Evolutionary conservation across 2,797 vertebrate species (phyloP).

Genomic region (Onychomys arenicola): DNA sequence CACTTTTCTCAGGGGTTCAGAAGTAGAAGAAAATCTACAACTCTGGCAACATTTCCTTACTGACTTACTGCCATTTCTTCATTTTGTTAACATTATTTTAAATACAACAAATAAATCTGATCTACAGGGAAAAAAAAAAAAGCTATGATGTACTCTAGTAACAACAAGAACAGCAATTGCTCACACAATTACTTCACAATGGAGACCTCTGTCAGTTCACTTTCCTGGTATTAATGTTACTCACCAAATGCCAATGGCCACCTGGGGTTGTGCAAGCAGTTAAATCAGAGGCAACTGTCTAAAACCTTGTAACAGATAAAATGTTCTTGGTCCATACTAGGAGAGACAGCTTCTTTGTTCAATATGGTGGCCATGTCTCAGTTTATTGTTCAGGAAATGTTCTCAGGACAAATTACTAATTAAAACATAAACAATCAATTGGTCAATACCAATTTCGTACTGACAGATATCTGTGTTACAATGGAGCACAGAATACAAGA

Average conservation of each 20-base stretch:
- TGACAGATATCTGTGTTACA: neutral
- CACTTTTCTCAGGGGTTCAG: slow-evolving; percentile 1
- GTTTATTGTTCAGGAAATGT: neutral
- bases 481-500: neutral
- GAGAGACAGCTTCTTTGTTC: neutral
- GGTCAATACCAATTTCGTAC: neutral
- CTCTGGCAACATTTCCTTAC: slow-evolving; percentile 22
- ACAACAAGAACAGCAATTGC: neutral
- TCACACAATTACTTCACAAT: neutral
- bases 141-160: slow-evolving; percentile 54
- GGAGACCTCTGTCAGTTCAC: neutral
- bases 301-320: slow-evolving; percentile 11
- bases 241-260: neutral
- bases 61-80: slow-evolving; percentile 54
- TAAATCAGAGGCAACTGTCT: neutral
- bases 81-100: slow-evolving; percentile 70
- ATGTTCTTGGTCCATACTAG: neutral
- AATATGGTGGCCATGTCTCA: neutral
- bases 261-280: neutral
- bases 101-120: slow-evolving; percentile 67
- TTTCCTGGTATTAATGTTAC: slow-evolving; percentile 38
- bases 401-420: neutral
- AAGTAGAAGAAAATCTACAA: neutral
- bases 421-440: slow-evolving; percentile 7
- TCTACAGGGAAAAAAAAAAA: slow-evolving; percentile 50